Evolutionary conservation across 2,888 invertebrate species (phyloP).

Genomic region (Laspeyria flexula): DNA sequence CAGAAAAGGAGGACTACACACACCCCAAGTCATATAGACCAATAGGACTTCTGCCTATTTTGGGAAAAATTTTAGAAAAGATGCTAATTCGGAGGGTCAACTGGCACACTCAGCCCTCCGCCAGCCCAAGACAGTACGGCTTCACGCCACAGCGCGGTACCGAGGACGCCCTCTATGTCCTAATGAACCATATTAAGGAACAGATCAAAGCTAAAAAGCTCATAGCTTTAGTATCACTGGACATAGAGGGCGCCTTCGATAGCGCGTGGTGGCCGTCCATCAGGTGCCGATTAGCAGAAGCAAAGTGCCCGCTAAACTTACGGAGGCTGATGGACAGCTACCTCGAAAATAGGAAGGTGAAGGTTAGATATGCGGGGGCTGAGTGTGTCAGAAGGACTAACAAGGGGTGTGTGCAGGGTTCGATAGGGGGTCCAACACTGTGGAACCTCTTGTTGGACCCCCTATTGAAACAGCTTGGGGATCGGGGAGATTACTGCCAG

Average conservation of each 20-base stretch:
- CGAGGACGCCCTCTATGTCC: conserved; percentile 9
- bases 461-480: background rate
- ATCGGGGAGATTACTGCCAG: background rate
- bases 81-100: conserved; percentile 4
- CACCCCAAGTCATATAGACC: conserved; percentile 15
- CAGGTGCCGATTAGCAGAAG: background rate
- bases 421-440: background rate
- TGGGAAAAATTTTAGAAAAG: conserved; percentile 13
- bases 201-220: background rate
- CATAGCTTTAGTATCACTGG: background rate
- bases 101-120: conserved; percentile 3
- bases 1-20: conserved; percentile 10
- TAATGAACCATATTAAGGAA: background rate
- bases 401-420: no score
- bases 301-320: background rate
- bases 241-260: conserved; percentile 13
- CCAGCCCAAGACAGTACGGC: conserved; percentile 4
- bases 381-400: background rate
- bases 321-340: background rate
- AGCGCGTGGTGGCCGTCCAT: conserved; percentile 10
- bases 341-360: background rate
- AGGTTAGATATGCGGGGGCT: background rate
- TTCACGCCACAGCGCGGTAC: conserved; percentile 7
- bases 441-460: background rate
- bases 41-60: conserved; percentile 7